Base-by-base conservation (phyloP, 1,140 invertebrate genomes). In the Drosophila lacteicornis region DNA sequence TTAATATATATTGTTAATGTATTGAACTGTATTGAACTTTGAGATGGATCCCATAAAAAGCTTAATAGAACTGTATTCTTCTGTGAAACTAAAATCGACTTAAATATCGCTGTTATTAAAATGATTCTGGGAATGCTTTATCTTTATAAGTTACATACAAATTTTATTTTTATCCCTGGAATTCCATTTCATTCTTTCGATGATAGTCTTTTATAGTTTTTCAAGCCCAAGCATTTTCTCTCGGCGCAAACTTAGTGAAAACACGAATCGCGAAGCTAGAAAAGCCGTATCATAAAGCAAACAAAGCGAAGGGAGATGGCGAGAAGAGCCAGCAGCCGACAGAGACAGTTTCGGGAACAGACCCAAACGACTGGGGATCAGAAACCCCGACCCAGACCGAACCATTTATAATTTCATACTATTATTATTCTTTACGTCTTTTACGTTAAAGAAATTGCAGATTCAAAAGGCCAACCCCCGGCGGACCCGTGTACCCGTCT, bases 341-440 rank as follows among this genome's bases (percentile, higher is more conserved):
- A 76, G 73, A 61, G 74, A 75, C 61, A 77, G 62, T 59, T 76
- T 59, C 36, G 19, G 40, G 49, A 71, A 43, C 56, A 74, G 38
- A n/a, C 42, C 50, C 63, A 61, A 76, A 33, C 38, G 68, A 51
- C 67, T 73, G 55, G 67, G 67, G 53, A 60, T 73, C 69, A 71
- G 69, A 36, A 70, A 50, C 53, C 69, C 66, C 66, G 67, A 73
- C 69, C 67, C 76, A 46, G 47, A 75, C 61, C 77, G 42, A 80
- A 62, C 65, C 81, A 87, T 87, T 86, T 82, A 80, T 88, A 87
- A 87, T 87, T 80, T 87, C 80, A 70, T 83, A 87, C 81, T 82
- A 87, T 87, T 88, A 87, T 88, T 83, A 88, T 80, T 80, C 67
- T 80, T 73, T 75, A 68, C 67, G 65, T 76, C 70, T 55, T 62